Percentiles rank a stretch among this genome's conserved stretches.
Evolutionary conservation across 2,113 vertebrate genomes (phyloP).

Genomic region (Noctilio leporinus): DNA sequence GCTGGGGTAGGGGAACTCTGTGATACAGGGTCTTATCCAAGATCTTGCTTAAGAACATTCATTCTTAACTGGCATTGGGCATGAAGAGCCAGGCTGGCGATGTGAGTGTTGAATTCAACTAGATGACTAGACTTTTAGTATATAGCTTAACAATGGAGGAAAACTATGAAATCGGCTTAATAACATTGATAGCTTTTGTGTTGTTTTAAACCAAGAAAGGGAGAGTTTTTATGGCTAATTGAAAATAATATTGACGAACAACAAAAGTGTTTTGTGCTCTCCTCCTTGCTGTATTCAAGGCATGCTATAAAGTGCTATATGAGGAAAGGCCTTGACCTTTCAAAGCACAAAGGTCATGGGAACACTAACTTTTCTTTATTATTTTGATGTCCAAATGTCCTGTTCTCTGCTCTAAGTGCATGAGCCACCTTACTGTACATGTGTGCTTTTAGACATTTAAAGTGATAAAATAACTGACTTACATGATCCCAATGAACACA

Average conservation of each 20-base stretch:
- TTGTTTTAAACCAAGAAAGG: not conserved
- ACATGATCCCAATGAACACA: not conserved
- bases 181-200: not conserved
- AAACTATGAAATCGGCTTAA: not conserved
- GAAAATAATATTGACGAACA: not conserved
- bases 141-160: not conserved
- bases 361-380: not conserved
- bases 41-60: not conserved
- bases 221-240: not conserved
- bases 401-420: not conserved
- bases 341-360: not conserved
- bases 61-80: not conserved
- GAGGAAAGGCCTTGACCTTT: not conserved
- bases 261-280: fast-evolving
- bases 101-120: not conserved
- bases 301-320: not conserved
- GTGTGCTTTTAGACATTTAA: conserved; percentile 24
- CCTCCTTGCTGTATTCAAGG: not conserved
- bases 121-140: not conserved
- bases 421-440: not conserved
- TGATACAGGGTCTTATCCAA: not conserved
- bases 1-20: fast-evolving
- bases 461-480: conserved; percentile 21
- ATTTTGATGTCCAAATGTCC: not conserved
- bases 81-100: not conserved